Conservation (phyloP, 1,140 invertebrate species). For the Calliopsis andreniformis region DNA sequence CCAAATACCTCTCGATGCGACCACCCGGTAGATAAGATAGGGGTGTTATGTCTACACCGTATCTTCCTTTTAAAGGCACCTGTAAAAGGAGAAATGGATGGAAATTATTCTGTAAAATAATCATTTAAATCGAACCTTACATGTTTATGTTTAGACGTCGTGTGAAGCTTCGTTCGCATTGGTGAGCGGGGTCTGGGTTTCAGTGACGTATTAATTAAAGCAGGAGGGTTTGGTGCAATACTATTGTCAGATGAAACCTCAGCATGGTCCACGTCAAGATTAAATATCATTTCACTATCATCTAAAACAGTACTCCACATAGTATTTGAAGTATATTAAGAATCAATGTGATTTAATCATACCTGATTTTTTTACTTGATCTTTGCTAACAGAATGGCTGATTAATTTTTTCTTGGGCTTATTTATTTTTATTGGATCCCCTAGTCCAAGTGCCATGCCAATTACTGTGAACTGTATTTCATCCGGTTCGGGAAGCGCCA, state of each 20-base stretch:
- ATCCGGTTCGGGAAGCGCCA: slow-evolving; percentile 92
- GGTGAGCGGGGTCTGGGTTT: slow-evolving; percentile 75
- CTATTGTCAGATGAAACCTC: slow-evolving; percentile 65
- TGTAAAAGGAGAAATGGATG: slow-evolving; percentile 65
- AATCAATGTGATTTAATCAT: background rate
- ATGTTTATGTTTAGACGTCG: slow-evolving; percentile 73
- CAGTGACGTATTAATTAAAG: slow-evolving; percentile 47
- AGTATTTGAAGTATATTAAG: background rate
- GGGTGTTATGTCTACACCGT: slow-evolving; percentile 93
- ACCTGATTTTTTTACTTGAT: slow-evolving; percentile 76
- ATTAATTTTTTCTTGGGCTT: slow-evolving; percentile 76
- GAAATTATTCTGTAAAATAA: background rate
- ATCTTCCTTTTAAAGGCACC: slow-evolving; percentile 85
- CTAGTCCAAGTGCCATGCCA: slow-evolving; percentile 88
- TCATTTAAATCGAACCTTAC: slow-evolving; percentile 55
- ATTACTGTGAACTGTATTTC: slow-evolving; percentile 93
- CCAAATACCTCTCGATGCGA: slow-evolving; percentile 91
- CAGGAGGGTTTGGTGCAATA: slow-evolving; percentile 48
- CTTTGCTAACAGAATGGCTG: slow-evolving; percentile 73
- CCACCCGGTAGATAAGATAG: slow-evolving; percentile 91
- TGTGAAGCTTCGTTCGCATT: slow-evolving; percentile 68
- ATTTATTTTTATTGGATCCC: slow-evolving; percentile 82
- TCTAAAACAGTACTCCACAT: slow-evolving; percentile 63
- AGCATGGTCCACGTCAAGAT: slow-evolving; percentile 85
- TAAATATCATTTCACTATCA: slow-evolving; percentile 86